phyloP scores from a whole-genome alignment of 2,113 vertebrate genomes.

The Gulo gulo region DNA sequence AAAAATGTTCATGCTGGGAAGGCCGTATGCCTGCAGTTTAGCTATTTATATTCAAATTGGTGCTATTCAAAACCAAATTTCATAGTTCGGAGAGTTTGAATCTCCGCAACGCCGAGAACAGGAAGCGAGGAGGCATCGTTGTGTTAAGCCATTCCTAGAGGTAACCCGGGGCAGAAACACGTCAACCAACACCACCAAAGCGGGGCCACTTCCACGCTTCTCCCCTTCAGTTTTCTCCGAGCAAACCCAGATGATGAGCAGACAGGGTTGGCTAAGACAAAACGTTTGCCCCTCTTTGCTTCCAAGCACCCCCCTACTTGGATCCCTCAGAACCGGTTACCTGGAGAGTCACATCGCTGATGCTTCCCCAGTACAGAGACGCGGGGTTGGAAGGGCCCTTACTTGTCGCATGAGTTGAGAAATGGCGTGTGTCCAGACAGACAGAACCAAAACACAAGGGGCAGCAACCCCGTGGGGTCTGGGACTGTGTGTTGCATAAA shows the following conservation, averaged over 20 bases:
- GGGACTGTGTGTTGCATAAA: not conserved
- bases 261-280: not conserved
- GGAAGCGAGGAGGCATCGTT: not conserved
- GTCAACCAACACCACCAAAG: not conserved
- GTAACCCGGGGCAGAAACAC: not conserved
- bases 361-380: not conserved
- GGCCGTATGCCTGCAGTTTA: not conserved
- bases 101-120: not conserved
- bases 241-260: not conserved
- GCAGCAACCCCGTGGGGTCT: not conserved
- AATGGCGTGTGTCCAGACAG: not conserved
- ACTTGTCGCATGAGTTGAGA: not conserved
- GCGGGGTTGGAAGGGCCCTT: not conserved
- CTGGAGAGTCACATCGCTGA: not conserved
- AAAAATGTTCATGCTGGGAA: not conserved
- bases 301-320: not conserved
- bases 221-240: not conserved
- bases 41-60: not conserved
- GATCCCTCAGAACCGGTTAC: not conserved
- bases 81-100: not conserved
- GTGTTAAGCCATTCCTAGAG: not conserved
- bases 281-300: not conserved
- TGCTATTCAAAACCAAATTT: not conserved
- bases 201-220: rapidly evolving
- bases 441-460: not conserved